Percentiles rank a stretch among this genome's conserved stretches.
Evolutionary conservation across 2,113 vertebrate species (phyloP).

Genomic region (Etia nguti): DNA sequence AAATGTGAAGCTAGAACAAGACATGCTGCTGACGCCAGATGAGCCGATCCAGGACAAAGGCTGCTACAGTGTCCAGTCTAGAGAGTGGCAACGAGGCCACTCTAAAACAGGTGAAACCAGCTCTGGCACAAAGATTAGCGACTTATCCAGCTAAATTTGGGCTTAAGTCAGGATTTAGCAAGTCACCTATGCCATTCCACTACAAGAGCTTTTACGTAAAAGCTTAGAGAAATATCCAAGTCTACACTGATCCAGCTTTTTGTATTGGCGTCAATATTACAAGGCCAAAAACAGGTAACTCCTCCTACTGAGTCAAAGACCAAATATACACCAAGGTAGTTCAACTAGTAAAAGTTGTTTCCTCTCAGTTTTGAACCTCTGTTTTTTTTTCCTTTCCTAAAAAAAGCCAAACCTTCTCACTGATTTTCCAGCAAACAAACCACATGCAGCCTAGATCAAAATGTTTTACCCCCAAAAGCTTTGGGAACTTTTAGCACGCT

Average conservation of each 20-base stretch:
- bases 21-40: neutral
- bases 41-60: neutral
- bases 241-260: neutral
- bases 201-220: neutral
- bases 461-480: neutral
- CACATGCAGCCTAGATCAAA: neutral
- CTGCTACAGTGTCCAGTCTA: neutral
- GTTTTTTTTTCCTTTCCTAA: neutral
- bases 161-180: neutral
- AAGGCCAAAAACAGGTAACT: neutral
- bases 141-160: neutral
- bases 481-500: neutral
- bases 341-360: neutral
- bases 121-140: neutral
- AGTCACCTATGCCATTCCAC: neutral
- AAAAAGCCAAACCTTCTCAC: neutral
- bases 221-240: neutral
- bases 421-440: neutral
- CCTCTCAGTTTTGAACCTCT: neutral
- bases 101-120: neutral
- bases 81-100: neutral
- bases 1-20: constrained; percentile 11
- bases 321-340: neutral
- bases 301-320: neutral
- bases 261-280: neutral